Evolutionary conservation across 2,888 invertebrate genomes (phyloP).

Genomic region (Crocallis elinguaria): DNA sequence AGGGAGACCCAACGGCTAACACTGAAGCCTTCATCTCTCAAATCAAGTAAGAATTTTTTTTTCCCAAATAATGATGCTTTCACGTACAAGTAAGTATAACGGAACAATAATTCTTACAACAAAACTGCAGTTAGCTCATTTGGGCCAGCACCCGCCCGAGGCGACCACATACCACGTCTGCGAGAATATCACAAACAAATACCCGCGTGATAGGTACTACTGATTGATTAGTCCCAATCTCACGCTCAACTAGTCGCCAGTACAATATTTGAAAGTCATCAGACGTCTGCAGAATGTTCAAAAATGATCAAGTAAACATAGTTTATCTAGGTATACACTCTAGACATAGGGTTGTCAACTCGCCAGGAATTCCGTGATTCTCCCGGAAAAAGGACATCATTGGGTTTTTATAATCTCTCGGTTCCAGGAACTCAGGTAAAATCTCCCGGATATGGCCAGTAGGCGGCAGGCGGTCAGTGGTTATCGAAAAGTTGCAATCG

Average conservation of each 20-base stretch:
- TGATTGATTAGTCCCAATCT: conserved; percentile 25
- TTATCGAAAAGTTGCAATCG: too few relatives aligned
- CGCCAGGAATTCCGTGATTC: too few relatives aligned
- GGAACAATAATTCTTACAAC: conserved; percentile 14
- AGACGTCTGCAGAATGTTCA: not conserved
- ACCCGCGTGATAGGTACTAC: conserved; percentile 11
- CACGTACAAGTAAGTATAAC: conserved; percentile 7
- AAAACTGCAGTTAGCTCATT: conserved; percentile 15
- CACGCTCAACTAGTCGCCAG: conserved; percentile 16
- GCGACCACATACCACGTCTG: conserved; percentile 15
- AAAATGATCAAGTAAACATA: not conserved
- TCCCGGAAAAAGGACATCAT: too few relatives aligned
- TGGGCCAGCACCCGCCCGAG: conserved; percentile 17
- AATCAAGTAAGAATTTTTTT: not conserved
- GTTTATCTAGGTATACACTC: too few relatives aligned
- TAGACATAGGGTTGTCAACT: too few relatives aligned
- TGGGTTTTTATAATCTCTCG: too few relatives aligned
- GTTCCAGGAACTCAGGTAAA: too few relatives aligned
- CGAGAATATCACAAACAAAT: not conserved
- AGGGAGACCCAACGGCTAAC: too few relatives aligned
- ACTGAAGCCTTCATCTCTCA: too few relatives aligned
- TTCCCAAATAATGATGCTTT: not conserved
- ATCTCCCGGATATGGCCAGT: too few relatives aligned
- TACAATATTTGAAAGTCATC: conserved; percentile 6
- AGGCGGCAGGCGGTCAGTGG: too few relatives aligned